Base-by-base conservation (phyloP, 2,888 invertebrate genomes). In the Clanis bilineata region DNA sequence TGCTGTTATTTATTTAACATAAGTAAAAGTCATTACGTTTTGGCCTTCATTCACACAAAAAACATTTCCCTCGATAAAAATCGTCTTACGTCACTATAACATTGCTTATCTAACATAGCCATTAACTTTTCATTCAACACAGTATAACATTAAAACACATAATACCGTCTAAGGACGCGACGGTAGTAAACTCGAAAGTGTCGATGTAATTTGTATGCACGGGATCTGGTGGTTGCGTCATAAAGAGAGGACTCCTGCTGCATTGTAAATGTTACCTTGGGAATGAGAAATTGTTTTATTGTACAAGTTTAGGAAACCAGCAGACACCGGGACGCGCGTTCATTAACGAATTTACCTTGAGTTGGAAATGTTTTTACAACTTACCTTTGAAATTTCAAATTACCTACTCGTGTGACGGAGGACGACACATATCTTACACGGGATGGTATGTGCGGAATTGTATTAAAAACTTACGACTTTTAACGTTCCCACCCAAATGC, bases 161-260 rank as follows among this genome's bases (percentile, higher is more conserved):
- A 45, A 59, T 56, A 44, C 44, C 36, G 21, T 36, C 56, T 59
- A 38, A 59, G 36, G 43, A 59, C 56, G 56, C n/a, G n/a, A n/a
- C n/a, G n/a, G n/a, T 56, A 44, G 56, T 59, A 44, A 57, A 66
- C 68, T 62, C 75, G 83, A 83, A 86, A 89, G 86, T 82, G 81
- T 76, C 79, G 67, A 69, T 72, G 73, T 78, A 76, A 87, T 88
- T 86, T 83, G 85, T 89, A 90, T 87, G 85, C 89, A 73, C 74
- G 70, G 73, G 72, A 77, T 79, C 72, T 74, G 69, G 64, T 77
- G 71, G 61, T 69, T 71, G 74, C 77, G 82, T 80, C 83, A 83
- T 88, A 87, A 87, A 85, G 74, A 69, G 73, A 74, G 72, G 71
- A 79, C 82, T 75, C 73, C 74, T 74, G 77, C 77, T 83, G 88